Evolutionary conservation across 2,888 invertebrate genomes (phyloP).

Genomic region (Polyommatus iphigenia): DNA sequence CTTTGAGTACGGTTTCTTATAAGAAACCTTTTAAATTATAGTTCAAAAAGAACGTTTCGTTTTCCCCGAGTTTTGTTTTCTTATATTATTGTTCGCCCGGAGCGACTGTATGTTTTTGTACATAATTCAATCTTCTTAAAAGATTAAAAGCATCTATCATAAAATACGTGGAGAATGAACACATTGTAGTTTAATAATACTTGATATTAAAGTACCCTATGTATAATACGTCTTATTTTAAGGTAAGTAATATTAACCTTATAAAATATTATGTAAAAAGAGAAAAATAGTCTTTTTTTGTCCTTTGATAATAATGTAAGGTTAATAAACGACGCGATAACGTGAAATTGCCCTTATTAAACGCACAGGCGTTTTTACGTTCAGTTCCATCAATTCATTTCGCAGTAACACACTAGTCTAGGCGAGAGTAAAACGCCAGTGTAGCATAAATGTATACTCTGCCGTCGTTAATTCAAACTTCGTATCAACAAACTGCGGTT

Average conservation of each 20-base stretch:
- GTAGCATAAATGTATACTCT: constrained; percentile 53
- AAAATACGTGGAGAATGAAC: background rate
- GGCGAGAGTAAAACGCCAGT: background rate
- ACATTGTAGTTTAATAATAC: background rate
- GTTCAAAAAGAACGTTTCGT: background rate
- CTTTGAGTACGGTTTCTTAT: background rate
- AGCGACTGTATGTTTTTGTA: background rate
- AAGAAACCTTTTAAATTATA: constrained; percentile 24
- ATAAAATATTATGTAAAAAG: background rate
- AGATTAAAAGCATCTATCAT: background rate
- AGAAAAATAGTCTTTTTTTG: background rate
- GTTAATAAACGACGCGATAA: background rate
- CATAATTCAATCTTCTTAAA: constrained; percentile 5
- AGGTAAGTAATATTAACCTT: too few species aligned
- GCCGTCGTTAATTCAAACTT: constrained; percentile 64
- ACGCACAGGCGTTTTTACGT: constrained; percentile 3
- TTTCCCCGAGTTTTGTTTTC: constrained; percentile 8
- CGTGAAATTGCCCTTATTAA: background rate
- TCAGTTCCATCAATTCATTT: background rate
- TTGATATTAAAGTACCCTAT: background rate
- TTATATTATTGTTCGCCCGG: background rate
- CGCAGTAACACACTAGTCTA: background rate
- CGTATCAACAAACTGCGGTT: constrained; percentile 56
- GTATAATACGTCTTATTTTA: too few species aligned
- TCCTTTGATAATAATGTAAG: background rate